Percentiles rank a stretch among this genome's conserved stretches.
Evolutionary conservation across 2,113 vertebrate genomes (phyloP).

Genomic region (Callorhinus ursinus): DNA sequence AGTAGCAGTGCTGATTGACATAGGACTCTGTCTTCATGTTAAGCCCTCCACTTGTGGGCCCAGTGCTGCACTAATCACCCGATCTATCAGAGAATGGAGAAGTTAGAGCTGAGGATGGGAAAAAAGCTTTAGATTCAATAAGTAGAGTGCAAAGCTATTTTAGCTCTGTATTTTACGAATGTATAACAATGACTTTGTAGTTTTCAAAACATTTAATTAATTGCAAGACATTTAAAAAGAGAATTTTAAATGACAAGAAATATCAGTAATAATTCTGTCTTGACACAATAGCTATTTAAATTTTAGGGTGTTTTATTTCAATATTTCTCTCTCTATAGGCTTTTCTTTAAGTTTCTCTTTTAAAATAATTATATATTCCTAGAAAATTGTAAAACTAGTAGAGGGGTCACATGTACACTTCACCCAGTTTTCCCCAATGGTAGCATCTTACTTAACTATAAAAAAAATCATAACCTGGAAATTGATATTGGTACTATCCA

Average conservation of each 20-base stretch:
- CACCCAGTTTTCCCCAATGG: background rate
- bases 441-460: background rate
- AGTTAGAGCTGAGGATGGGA: background rate
- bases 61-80: background rate
- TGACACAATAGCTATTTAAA: conserved; percentile 4
- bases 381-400: background rate
- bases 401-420: background rate
- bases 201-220: background rate
- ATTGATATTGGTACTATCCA: background rate
- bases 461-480: background rate
- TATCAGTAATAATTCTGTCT: conserved; percentile 20
- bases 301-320: conserved; percentile 2
- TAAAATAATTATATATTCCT: background rate
- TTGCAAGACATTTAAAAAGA: conserved; percentile 21
- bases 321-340: background rate
- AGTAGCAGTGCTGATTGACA: background rate
- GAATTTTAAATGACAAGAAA: conserved; percentile 34
- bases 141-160: background rate
- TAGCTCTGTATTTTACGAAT: background rate
- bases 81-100: background rate
- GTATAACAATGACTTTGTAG: background rate
- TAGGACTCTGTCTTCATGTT: background rate
- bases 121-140: background rate
- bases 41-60: background rate
- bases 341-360: conserved; percentile 32